Conservation (phyloP, 2,888 invertebrate genomes). For the Bedellia somnulentella region DNA sequence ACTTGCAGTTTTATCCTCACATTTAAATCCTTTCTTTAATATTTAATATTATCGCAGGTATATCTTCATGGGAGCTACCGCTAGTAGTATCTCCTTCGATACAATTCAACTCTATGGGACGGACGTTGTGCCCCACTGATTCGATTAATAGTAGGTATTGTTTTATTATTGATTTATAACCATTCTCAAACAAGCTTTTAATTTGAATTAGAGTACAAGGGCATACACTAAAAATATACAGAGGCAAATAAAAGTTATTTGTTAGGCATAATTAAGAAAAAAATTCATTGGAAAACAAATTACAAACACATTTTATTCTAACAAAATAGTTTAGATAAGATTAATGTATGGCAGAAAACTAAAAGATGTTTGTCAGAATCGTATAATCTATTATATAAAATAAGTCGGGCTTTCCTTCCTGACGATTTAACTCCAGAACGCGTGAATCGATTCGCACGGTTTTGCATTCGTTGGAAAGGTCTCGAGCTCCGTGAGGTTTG, state of each 20-base stretch:
- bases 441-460: too few relatives aligned
- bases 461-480: too few relatives aligned
- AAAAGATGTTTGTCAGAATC: too few relatives aligned
- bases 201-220: neutral
- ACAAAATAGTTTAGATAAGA: too few relatives aligned
- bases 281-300: too few relatives aligned
- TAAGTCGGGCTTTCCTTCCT: too few relatives aligned
- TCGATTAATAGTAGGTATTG: conserved; percentile 39
- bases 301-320: too few relatives aligned
- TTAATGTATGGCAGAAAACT: too few relatives aligned
- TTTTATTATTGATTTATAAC: too few relatives aligned
- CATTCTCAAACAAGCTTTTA: neutral
- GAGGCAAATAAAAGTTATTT: neutral
- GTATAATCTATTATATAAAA: too few relatives aligned
- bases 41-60: conserved; percentile 29
- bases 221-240: neutral
- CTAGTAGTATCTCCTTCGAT: conserved; percentile 48
- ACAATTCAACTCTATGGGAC: conserved; percentile 25
- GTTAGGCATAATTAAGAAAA: neutral
- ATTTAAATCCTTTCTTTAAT: neutral
- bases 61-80: conserved; percentile 79
- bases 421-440: too few relatives aligned
- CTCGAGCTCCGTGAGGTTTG: too few relatives aligned
- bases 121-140: conserved; percentile 66
- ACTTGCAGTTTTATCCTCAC: neutral